Percentiles rank a stretch among this genome's conserved stretches.
Conservation (phyloP, 2,113 vertebrate genomes). For the Ptilonorhynchus violaceus region DNA sequence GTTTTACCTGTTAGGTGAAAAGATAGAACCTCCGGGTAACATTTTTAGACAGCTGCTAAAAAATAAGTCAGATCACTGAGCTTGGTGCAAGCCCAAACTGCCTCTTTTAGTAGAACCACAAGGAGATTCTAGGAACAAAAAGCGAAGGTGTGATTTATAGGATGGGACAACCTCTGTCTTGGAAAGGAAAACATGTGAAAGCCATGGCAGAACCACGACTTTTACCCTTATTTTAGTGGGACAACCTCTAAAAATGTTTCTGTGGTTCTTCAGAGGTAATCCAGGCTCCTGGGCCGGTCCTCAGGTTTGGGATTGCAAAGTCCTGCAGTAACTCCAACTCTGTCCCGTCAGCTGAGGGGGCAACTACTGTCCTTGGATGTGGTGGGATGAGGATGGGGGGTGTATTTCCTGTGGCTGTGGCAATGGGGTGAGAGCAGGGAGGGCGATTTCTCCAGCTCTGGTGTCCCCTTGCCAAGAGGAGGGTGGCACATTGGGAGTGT, state of each 20-base stretch:
- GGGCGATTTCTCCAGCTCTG: neutral
- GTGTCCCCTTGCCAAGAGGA: neutral
- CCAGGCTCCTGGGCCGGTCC: neutral
- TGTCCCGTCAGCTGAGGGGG: neutral
- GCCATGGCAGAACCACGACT: neutral
- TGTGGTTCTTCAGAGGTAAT: neutral
- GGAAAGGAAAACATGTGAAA: neutral
- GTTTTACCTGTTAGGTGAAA: neutral
- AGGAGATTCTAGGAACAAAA: neutral
- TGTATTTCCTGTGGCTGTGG: neutral
- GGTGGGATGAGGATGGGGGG: neutral
- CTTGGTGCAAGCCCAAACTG: neutral
- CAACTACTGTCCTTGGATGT: neutral
- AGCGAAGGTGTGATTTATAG: neutral
- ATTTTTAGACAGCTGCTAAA: neutral
- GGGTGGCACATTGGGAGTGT: neutral
- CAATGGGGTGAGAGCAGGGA: neutral
- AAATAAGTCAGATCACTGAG: neutral
- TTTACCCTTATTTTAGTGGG: neutral
- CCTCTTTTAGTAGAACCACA: neutral
- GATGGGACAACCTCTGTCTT: neutral
- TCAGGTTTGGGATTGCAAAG: neutral
- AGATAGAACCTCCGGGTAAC: rapidly evolving
- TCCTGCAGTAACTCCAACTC: neutral
- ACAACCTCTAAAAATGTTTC: neutral